Evolutionary conservation across 2,888 invertebrate species (phyloP).

Genomic region (Diaphora mendica): DNA sequence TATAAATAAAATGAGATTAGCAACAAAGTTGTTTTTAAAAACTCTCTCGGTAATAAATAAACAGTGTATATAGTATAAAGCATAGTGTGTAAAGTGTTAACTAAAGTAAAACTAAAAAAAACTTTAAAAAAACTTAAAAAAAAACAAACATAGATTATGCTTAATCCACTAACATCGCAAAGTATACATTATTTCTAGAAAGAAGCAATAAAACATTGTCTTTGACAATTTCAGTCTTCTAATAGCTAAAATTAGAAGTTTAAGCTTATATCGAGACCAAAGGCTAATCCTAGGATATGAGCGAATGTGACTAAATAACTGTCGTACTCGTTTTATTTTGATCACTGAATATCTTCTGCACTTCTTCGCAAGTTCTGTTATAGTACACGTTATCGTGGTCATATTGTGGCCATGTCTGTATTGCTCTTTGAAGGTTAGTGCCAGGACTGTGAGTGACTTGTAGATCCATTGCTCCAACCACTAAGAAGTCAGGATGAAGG

Average conservation of each 20-base stretch:
- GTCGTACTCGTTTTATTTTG: background rate
- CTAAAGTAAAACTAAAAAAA: too few species aligned
- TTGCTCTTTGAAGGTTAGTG: conserved; percentile 64
- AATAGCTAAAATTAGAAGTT: background rate
- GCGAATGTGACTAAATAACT: background rate
- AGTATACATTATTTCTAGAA: background rate
- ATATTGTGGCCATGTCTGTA: conserved; percentile 62
- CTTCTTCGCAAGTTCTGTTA: conserved; percentile 60
- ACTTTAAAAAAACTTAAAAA: too few species aligned
- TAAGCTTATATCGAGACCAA: background rate
- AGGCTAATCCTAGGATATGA: background rate
- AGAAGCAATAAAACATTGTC: background rate
- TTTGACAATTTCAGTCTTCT: background rate
- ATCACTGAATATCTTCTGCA: conserved; percentile 37
- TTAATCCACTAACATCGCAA: background rate
- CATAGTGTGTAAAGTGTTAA: too few species aligned
- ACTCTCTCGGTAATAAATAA: background rate
- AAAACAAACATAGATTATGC: background rate
- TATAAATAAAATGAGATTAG: background rate
- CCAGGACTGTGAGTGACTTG: conserved; percentile 67
- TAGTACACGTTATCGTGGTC: conserved; percentile 57
- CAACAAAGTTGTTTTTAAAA: background rate
- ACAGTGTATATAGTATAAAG: too few species aligned
- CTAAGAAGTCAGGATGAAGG: conserved; percentile 62
- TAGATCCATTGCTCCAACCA: conserved; percentile 70